Evolutionary conservation across 1,140 invertebrate genomes (phyloP).

Genomic region (Lepidurus apus): DNA sequence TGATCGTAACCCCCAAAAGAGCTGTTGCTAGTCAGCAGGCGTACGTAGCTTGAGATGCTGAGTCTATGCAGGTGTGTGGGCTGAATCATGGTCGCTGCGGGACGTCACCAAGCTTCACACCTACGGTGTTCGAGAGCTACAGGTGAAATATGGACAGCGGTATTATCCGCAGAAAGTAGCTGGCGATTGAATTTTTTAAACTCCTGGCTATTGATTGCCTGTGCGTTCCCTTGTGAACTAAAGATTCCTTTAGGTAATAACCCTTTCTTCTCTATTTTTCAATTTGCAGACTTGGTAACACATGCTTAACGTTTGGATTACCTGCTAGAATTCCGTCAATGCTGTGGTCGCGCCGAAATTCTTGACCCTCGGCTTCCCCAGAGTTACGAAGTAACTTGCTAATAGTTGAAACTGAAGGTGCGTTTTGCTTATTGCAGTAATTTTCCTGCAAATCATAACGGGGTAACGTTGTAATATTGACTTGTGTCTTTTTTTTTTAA

Average conservation of each 20-base stretch:
- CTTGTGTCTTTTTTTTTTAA: neutral
- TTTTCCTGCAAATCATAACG: conserved; percentile 52
- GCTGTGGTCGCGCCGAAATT: conserved; percentile 59
- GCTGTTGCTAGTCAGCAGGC: neutral
- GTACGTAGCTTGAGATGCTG: neutral
- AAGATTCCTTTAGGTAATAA: neutral
- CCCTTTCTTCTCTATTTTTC: conserved; percentile 7
- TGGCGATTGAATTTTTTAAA: conserved; percentile 2
- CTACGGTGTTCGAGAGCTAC: conserved; percentile 17
- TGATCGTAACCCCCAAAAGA: neutral
- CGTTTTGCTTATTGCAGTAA: conserved; percentile 78
- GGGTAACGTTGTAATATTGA: neutral
- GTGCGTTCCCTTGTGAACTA: neutral
- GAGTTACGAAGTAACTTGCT: conserved; percentile 70
- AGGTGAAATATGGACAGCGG: conserved; percentile 12
- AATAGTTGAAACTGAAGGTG: conserved; percentile 78
- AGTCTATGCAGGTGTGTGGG: conserved; percentile 2
- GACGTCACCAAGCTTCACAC: conserved; percentile 20
- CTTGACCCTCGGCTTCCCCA: conserved; percentile 55
- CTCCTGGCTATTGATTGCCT: neutral
- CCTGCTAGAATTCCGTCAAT: conserved; percentile 75
- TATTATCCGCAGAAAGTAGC: neutral
- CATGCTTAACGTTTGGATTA: neutral
- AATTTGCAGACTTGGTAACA: neutral
- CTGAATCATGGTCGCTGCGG: conserved; percentile 17